Percentiles rank a stretch among this genome's conserved stretches.
Conservation (phyloP, 2,113 vertebrate genomes). For the Myotis yumanensis region DNA sequence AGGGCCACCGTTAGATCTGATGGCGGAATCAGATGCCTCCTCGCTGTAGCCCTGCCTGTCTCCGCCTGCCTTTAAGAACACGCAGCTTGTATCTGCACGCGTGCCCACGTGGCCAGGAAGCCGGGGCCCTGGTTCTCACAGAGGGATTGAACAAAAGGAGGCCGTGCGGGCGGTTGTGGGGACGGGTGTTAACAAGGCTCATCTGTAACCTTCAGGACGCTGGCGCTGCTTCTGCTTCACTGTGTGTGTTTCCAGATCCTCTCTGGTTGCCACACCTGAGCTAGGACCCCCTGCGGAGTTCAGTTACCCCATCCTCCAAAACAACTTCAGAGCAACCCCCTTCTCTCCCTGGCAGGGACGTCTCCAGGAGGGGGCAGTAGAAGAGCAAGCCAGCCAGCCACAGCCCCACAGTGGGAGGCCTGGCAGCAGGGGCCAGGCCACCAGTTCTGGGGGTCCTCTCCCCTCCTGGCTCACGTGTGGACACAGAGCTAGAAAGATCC, state of each 20-base stretch:
- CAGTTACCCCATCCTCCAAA: not conserved
- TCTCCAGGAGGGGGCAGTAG: conserved; percentile 80
- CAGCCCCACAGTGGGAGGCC: not conserved
- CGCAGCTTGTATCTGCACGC: not conserved
- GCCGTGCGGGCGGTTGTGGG: not conserved
- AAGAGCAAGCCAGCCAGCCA: conserved; percentile 73
- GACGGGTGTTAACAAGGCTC: not conserved
- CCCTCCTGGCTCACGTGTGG: not conserved
- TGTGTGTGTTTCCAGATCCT: not conserved
- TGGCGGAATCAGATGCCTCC: conserved; percentile 81
- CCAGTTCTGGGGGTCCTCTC: not conserved
- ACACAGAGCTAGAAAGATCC: not conserved
- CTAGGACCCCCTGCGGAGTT: not conserved
- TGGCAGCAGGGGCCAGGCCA: not conserved
- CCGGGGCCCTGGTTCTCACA: no score
- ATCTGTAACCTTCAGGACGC: not conserved
- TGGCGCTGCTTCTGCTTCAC: not conserved
- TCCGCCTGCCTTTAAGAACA: conserved; percentile 9
- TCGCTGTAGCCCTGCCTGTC: conserved; percentile 68
- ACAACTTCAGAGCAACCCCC: no score
- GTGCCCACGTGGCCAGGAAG: not conserved
- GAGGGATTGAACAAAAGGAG: not conserved
- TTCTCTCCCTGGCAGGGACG: not conserved
- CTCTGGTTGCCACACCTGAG: not conserved
- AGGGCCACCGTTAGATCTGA: conserved; percentile 80